phyloP scores from a whole-genome alignment of 2,797 vertebrate genomes.

The Nothura maculosa region DNA sequence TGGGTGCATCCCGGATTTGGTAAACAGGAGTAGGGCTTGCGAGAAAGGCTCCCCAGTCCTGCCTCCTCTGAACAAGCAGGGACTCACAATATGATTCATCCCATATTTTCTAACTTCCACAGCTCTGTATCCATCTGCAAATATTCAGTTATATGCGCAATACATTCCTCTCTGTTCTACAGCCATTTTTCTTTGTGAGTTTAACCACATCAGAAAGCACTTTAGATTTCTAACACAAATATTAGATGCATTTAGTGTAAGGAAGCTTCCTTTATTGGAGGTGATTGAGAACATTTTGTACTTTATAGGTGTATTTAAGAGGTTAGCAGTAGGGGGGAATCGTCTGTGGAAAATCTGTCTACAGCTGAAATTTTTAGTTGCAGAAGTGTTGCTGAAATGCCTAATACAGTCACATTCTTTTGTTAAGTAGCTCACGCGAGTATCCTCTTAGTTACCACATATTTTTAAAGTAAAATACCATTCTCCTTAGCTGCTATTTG shows the following conservation, averaged over 20 bases:
- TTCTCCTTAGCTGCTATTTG: background rate
- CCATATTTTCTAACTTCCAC: slow-evolving; percentile 41
- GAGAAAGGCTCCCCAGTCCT: slow-evolving; percentile 6
- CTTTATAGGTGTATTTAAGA: slow-evolving; percentile 77
- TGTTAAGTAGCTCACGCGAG: slow-evolving; percentile 69
- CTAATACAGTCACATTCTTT: slow-evolving; percentile 76
- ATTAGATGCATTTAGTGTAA: slow-evolving; percentile 61
- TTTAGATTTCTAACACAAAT: slow-evolving; percentile 59
- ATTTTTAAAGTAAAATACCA: background rate
- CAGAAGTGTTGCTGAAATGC: slow-evolving; percentile 79
- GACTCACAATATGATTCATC: slow-evolving; percentile 13
- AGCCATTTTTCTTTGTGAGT: slow-evolving; percentile 49
- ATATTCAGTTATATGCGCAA: slow-evolving; percentile 48
- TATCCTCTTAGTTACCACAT: slow-evolving; percentile 67
- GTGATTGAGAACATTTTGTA: slow-evolving; percentile 68
- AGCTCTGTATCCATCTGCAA: slow-evolving; percentile 35
- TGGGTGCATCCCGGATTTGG: slow-evolving; percentile 36
- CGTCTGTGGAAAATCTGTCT: slow-evolving; percentile 79
- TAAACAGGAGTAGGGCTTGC: slow-evolving; percentile 67
- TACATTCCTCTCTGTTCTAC: slow-evolving; percentile 60
- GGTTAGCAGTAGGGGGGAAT: slow-evolving; percentile 68
- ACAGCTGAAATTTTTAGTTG: slow-evolving; percentile 76
- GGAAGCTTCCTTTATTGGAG: slow-evolving; percentile 68
- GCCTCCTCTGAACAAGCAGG: slow-evolving; percentile 15
- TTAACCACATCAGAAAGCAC: slow-evolving; percentile 72